A percentile compares a stretch with the other conserved stretches of the same genome.
These are phyloP conservation scores for Diglossa brunneiventris DNA, from an alignment of 2,113 vertebrate genomes.

Conservation along the genomic window DNA sequence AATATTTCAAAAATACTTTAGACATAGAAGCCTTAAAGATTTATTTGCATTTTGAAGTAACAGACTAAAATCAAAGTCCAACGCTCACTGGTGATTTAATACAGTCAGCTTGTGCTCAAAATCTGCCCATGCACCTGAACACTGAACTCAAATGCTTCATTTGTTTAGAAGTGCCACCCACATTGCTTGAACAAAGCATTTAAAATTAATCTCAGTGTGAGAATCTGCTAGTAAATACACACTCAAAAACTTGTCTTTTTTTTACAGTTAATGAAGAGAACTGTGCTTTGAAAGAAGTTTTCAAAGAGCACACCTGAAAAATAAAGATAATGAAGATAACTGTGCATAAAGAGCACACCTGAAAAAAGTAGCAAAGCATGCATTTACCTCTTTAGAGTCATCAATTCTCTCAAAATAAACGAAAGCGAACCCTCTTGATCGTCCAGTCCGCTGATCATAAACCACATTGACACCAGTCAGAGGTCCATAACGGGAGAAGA, in stretches of 20 bases:
- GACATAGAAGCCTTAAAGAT: background rate
- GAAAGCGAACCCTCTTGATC: slow-evolving; percentile 92
- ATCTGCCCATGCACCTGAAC: background rate
- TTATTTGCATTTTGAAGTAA: background rate
- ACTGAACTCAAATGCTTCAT: background rate
- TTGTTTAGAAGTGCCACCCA: background rate
- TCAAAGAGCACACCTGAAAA: too few relatives aligned
- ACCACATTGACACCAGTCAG: slow-evolving; percentile 92
- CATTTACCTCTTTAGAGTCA: slow-evolving; percentile 90
- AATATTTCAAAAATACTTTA: background rate
- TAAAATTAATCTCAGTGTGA: background rate
- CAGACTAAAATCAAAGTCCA: background rate
- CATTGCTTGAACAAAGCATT: background rate
- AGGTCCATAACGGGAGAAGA: slow-evolving; percentile 91
- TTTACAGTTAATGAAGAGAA: background rate
- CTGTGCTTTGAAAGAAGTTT: too few relatives aligned
- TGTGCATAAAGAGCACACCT: background rate
- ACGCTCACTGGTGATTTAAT: background rate
- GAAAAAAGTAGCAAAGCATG: background rate
- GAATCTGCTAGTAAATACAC: background rate
- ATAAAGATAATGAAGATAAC: background rate
- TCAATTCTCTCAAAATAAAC: slow-evolving; percentile 93
- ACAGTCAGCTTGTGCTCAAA: background rate
- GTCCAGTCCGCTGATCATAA: slow-evolving; percentile 90
- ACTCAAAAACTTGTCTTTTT: background rate